phyloP scores from a whole-genome alignment of 2,797 vertebrate genomes.

The Oreonectes daqikongensis region DNA sequence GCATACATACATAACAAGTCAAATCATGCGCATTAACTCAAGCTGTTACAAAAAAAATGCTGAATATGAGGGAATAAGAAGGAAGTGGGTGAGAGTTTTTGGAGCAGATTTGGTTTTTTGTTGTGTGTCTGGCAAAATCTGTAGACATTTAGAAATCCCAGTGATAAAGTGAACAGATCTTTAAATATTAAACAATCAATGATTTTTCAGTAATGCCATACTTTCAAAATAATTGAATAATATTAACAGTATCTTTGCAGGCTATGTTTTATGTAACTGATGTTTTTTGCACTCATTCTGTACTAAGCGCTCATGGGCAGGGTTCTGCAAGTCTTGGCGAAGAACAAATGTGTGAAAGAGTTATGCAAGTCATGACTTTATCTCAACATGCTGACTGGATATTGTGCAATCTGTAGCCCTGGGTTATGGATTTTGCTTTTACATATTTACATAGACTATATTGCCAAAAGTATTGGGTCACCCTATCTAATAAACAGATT shows the following conservation, averaged over 20 bases:
- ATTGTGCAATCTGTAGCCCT: conserved; percentile 58
- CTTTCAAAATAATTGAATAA: not conserved
- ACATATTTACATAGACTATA: not conserved
- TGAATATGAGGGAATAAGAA: conserved; percentile 7
- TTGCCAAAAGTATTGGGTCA: too few relatives aligned
- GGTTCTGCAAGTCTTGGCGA: conserved; percentile 62
- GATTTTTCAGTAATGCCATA: not conserved
- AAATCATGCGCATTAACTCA: not conserved
- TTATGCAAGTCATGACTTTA: conserved; percentile 55
- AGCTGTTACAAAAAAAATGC: not conserved
- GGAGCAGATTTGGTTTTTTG: not conserved
- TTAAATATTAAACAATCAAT: not conserved
- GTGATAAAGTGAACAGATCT: not conserved
- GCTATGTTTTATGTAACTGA: not conserved
- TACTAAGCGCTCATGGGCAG: conserved; percentile 39
- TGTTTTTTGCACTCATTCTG: not conserved
- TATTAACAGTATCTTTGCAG: not conserved
- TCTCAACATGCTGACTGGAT: conserved; percentile 33
- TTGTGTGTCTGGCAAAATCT: not conserved
- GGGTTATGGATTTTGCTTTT: conserved; percentile 33
- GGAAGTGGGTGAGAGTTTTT: conserved; percentile 21
- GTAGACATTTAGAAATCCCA: not conserved
- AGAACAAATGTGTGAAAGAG: conserved; percentile 54
- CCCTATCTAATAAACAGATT: too few relatives aligned
- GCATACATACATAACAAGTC: not conserved